phyloP scores from a whole-genome alignment of 35 echinoderm and acorn worm genomes.

The Ptychodera flava region DNA sequence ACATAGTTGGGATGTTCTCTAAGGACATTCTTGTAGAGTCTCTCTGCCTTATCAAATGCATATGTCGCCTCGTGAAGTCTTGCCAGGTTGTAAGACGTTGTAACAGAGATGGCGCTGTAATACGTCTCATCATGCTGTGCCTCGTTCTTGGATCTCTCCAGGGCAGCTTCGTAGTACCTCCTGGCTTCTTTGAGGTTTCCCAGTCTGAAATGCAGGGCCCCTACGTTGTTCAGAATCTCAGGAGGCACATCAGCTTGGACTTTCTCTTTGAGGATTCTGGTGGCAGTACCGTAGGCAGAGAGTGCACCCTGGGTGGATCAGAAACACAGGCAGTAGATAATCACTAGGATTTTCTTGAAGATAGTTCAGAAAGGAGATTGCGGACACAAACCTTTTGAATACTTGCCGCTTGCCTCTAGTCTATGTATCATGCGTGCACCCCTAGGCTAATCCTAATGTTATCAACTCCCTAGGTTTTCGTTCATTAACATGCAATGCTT shows the following conservation, averaged over 20 bases:
- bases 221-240: slow-evolving; percentile 95
- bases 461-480: too few relatives aligned
- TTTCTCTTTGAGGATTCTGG: slow-evolving; percentile 89
- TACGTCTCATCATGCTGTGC: slow-evolving; percentile 89
- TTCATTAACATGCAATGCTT: too few relatives aligned
- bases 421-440: too few relatives aligned
- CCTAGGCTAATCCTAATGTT: too few relatives aligned
- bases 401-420: too few relatives aligned
- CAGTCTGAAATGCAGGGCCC: slow-evolving; percentile 80
- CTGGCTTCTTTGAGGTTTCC: slow-evolving; percentile 85
- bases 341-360: too few relatives aligned
- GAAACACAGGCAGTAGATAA: too few relatives aligned
- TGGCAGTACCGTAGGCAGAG: slow-evolving; percentile 85
- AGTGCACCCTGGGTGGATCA: slow-evolving; percentile 40
- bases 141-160: slow-evolving; percentile 65
- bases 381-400: too few relatives aligned
- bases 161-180: slow-evolving; percentile 90
- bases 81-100: slow-evolving; percentile 85
- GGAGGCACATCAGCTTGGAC: slow-evolving; percentile 88
- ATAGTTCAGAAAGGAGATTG: too few relatives aligned
- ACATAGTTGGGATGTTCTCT: slow-evolving; percentile 97
- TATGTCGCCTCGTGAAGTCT: slow-evolving; percentile 70
- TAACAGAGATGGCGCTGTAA: slow-evolving; percentile 95
- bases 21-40: slow-evolving; percentile 83
- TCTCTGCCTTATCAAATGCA: slow-evolving; percentile 77